phyloP scores from a whole-genome alignment of 2,797 vertebrate species.

The Cryptoblepharus egeriae region DNA sequence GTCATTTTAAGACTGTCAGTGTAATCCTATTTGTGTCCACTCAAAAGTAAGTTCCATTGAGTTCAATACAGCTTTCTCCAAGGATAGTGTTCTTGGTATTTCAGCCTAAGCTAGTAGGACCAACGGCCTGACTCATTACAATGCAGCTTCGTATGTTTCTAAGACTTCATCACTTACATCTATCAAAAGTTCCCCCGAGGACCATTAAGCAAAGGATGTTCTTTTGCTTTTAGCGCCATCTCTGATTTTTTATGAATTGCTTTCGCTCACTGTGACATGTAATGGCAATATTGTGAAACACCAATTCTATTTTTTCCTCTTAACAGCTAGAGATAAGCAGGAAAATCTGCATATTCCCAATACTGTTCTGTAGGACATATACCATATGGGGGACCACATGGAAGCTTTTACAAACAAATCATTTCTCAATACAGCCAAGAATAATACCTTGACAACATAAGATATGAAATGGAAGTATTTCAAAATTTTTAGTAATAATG shows the following conservation, averaged over 20 bases:
- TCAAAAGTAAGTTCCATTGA: no score
- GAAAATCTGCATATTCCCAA: neutral
- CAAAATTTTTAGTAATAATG: constrained; percentile 46
- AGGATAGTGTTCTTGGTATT: no score
- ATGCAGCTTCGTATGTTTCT: no score
- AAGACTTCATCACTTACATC: constrained; percentile 5
- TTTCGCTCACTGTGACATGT: constrained; percentile 23
- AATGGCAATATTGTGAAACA: constrained; percentile 1
- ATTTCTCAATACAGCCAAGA: constrained; percentile 31
- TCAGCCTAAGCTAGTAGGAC: no score
- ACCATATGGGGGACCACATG: constrained; percentile 5
- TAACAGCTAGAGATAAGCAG: constrained; percentile 26
- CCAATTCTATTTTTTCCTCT: neutral
- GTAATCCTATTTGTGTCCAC: no score
- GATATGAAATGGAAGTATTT: constrained; percentile 32
- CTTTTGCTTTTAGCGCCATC: neutral
- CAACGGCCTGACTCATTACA: no score
- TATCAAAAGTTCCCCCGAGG: neutral
- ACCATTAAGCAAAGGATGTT: neutral
- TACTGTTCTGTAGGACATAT: neutral
- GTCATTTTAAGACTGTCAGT: no score
- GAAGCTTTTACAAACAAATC: neutral
- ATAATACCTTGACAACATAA: constrained; percentile 23
- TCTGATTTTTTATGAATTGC: neutral
- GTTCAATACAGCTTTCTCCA: no score